Percentiles rank a stretch among this genome's conserved stretches.
Evolutionary conservation across 2,113 vertebrate species (phyloP).

Genomic region (Chitala chitala): DNA sequence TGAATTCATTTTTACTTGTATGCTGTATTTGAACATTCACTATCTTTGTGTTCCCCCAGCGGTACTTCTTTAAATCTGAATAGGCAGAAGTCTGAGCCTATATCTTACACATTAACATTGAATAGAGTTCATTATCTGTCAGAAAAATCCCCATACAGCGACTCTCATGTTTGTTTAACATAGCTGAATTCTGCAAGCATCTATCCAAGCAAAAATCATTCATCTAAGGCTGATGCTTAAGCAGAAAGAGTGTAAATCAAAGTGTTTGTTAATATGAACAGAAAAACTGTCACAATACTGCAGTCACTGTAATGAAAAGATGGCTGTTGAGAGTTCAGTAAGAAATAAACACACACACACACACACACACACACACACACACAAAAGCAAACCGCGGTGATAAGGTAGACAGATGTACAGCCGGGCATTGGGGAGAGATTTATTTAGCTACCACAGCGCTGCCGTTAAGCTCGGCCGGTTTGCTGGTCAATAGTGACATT

Average conservation of each 20-base stretch:
- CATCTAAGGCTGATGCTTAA: conserved; percentile 36
- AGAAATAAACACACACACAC: conserved; percentile 42
- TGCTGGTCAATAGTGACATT: conserved; percentile 88
- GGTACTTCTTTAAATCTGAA: too few species aligned
- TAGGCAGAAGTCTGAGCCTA: too few species aligned
- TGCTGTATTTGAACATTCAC: too few species aligned
- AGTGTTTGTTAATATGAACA: conserved; percentile 63
- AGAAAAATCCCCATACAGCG: background rate
- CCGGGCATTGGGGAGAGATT: conserved; percentile 8
- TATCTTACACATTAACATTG: background rate
- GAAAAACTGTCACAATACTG: conserved; percentile 54
- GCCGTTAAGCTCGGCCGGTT: conserved; percentile 65
- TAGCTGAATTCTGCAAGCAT: background rate
- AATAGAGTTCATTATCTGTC: too few species aligned
- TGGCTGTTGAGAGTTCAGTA: conserved; percentile 20
- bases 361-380: too few species aligned
- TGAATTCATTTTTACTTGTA: background rate
- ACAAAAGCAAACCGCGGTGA: background rate
- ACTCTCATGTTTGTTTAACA: background rate
- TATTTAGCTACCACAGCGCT: conserved; percentile 39
- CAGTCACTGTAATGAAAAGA: conserved; percentile 30
- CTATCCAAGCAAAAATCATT: background rate
- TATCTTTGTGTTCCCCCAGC: too few species aligned
- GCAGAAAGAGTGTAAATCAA: conserved; percentile 51
- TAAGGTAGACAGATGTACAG: conserved; percentile 24